Evolutionary conservation across 2,113 vertebrate genomes (phyloP).

Genomic region (Marmota flaviventris): DNA sequence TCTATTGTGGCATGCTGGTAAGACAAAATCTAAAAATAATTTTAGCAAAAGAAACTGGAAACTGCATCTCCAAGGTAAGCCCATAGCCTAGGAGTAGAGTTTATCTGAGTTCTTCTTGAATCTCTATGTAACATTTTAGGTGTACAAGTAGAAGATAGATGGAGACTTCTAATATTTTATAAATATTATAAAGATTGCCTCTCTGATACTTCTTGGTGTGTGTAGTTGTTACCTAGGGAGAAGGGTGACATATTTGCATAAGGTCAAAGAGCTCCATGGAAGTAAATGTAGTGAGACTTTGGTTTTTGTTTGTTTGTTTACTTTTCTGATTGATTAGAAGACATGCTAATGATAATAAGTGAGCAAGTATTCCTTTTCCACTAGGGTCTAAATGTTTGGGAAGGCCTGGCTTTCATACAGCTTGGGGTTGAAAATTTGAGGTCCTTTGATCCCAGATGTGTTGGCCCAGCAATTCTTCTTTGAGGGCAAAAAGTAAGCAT

Average conservation of each 20-base stretch:
- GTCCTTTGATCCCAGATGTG: neutral
- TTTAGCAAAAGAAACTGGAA: slow-evolving; percentile 55
- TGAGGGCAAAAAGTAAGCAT: neutral
- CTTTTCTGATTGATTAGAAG: neutral
- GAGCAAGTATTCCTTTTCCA: neutral
- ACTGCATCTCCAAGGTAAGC: neutral
- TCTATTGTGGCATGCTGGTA: slow-evolving; percentile 40
- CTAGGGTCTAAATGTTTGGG: neutral
- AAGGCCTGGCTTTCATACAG: neutral
- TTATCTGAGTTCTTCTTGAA: slow-evolving; percentile 35
- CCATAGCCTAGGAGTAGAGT: neutral
- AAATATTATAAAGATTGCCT: neutral
- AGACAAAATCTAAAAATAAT: slow-evolving; percentile 61
- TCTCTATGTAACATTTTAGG: neutral
- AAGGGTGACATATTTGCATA: neutral
- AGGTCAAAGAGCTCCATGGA: neutral
- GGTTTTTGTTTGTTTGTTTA: neutral
- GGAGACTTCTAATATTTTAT: neutral
- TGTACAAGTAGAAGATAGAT: neutral
- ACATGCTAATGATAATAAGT: neutral
- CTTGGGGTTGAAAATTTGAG: neutral
- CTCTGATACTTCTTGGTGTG: neutral
- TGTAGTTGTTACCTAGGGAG: neutral
- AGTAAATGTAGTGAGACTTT: neutral
- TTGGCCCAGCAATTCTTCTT: neutral